These are phyloP conservation scores for Dysdera silvatica DNA, from an alignment of 1,140 invertebrate genomes.

Conservation along the genomic window DNA sequence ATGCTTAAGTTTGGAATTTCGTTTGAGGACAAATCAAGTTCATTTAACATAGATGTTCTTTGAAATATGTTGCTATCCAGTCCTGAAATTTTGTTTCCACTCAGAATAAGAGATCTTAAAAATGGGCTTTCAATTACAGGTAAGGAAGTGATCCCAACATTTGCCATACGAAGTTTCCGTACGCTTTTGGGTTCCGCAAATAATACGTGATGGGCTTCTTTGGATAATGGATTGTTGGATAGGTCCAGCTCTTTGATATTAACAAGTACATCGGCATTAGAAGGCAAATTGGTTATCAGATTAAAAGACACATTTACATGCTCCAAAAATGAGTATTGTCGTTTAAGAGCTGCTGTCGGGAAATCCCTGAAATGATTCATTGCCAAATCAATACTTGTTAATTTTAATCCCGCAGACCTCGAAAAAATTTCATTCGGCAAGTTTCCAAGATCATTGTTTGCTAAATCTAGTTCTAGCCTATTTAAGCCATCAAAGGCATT, in stretches of 20 bases:
- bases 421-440: constrained; percentile 79
- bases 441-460: constrained; percentile 61
- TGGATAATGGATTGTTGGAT: constrained; percentile 70
- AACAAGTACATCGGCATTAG: constrained; percentile 73
- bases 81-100: constrained; percentile 61
- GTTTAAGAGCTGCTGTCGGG: constrained; percentile 65
- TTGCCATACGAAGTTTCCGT: constrained; percentile 67
- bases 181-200: constrained; percentile 81
- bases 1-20: constrained; percentile 52
- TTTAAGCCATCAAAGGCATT: constrained; percentile 72
- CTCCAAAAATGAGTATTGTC: constrained; percentile 71
- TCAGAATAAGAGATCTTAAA: constrained; percentile 68
- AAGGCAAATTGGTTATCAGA: constrained; percentile 63
- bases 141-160: constrained; percentile 58
- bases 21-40: constrained; percentile 68
- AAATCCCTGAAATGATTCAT: constrained; percentile 67
- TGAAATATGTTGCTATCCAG: constrained; percentile 60
- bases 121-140: constrained; percentile 72
- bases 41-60: constrained; percentile 66
- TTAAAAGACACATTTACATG: constrained; percentile 71
- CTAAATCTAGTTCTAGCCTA: constrained; percentile 66
- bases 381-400: constrained; percentile 72
- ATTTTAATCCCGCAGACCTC: constrained; percentile 60
- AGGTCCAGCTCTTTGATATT: constrained; percentile 79
- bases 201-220: constrained; percentile 62